phyloP scores from a whole-genome alignment of 2,113 vertebrate genomes.

The Caranx melampygus region DNA sequence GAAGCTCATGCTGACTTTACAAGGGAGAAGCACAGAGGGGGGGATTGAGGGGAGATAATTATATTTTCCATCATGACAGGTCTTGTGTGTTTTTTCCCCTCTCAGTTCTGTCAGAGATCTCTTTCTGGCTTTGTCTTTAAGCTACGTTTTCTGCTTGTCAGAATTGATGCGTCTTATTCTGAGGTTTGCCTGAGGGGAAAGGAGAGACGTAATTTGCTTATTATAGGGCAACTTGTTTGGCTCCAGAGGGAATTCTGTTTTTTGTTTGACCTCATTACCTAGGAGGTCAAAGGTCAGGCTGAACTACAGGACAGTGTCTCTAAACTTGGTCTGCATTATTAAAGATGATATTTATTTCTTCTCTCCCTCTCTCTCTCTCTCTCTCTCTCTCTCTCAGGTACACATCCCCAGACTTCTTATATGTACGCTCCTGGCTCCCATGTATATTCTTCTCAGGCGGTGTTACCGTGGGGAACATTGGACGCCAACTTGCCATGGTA shows the following conservation, averaged over 20 bases:
- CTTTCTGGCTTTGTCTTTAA: constrained; percentile 16
- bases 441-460: constrained; percentile 99
- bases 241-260: neutral
- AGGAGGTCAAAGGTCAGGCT: neutral
- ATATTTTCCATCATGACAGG: constrained; percentile 11
- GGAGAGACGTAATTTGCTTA: neutral
- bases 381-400: constrained; percentile 84
- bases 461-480: constrained; percentile 98
- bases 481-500: constrained; percentile 97
- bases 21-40: constrained; percentile 3
- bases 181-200: neutral
- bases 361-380: neutral
- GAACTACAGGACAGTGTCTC: neutral
- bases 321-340: neutral
- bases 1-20: constrained; percentile 31
- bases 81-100: neutral
- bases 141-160: neutral
- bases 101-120: constrained; percentile 9
- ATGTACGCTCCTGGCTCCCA: constrained; percentile 97
- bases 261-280: neutral
- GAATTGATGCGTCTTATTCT: neutral
- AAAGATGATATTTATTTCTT: neutral
- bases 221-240: neutral
- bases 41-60: constrained; percentile 7
- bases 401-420: constrained; percentile 96